Conservation (phyloP, 2,888 invertebrate genomes). For the Dolichomitus sp. region DNA sequence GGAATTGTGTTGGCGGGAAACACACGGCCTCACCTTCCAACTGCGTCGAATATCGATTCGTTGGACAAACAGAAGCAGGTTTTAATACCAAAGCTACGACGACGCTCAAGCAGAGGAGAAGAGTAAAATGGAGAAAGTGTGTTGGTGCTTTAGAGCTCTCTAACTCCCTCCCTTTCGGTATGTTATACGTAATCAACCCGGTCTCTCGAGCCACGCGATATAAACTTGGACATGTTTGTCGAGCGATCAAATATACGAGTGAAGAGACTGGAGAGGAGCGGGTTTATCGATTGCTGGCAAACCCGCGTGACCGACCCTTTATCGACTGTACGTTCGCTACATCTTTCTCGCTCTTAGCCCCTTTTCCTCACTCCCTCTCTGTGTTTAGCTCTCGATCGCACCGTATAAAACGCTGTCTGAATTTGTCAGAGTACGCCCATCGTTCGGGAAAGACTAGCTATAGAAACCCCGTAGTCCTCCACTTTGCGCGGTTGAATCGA, state of each 20-base stretch:
- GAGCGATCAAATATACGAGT: conserved; percentile 85
- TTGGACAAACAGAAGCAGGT: conserved; percentile 61
- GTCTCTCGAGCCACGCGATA: conserved; percentile 75
- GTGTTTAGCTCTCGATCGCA: conserved; percentile 49
- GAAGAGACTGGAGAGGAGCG: conserved; percentile 80
- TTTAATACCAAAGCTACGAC: conserved; percentile 58
- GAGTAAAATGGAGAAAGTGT: conserved; percentile 70
- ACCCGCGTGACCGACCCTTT: conserved; percentile 40
- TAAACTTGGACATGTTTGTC: conserved; percentile 85
- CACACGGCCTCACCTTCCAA: conserved; percentile 47
- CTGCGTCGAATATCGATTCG: conserved; percentile 62
- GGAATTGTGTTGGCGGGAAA: conserved; percentile 46
- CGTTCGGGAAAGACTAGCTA: conserved; percentile 24
- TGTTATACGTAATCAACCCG: conserved; percentile 32
- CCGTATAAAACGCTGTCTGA: conserved; percentile 46
- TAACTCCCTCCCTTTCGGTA: neutral
- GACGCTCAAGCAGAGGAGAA: conserved; percentile 46
- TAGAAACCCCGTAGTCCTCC: conserved; percentile 14
- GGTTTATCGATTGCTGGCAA: conserved; percentile 78
- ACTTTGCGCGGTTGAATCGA: conserved; percentile 26
- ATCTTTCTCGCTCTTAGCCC: conserved; percentile 19
- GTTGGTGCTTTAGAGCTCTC: conserved; percentile 64
- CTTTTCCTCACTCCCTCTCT: conserved; percentile 7
- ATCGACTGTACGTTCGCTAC: conserved; percentile 3
- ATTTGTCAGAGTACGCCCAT: conserved; percentile 33